Conservation (phyloP, 2,113 vertebrate genomes). For the Rhynchomys soricoides region DNA sequence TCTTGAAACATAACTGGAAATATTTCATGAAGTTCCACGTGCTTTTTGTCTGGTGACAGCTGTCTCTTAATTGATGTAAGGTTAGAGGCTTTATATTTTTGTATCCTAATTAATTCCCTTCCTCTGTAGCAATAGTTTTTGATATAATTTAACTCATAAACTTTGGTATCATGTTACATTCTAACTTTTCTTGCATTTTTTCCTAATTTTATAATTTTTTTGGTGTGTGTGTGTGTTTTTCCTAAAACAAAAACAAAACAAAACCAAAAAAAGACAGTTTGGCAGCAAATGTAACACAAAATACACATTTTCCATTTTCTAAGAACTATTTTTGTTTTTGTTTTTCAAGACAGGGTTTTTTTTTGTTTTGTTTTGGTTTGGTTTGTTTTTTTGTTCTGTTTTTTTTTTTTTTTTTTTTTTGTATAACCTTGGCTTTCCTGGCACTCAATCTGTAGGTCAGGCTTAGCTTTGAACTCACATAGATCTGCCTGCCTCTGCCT, state of each 20-base stretch:
- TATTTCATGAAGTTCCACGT: background rate
- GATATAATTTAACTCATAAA: conserved; percentile 20
- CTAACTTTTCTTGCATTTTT: background rate
- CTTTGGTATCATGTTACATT: background rate
- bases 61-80: background rate
- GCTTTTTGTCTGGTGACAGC: background rate
- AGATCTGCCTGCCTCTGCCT: background rate
- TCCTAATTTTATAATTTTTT: background rate
- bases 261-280: background rate
- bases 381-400: no score
- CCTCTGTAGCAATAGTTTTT: background rate
- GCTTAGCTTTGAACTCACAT: background rate
- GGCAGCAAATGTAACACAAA: background rate
- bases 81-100: background rate
- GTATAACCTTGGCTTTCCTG: background rate
- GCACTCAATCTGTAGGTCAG: background rate
- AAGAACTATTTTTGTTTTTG: background rate
- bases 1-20: background rate
- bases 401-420: background rate
- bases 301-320: background rate
- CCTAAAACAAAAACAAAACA: background rate
- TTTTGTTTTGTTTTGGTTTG: no score
- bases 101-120: conserved; percentile 4
- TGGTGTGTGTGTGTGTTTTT: background rate
- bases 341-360: background rate